Evolutionary conservation across 2,888 invertebrate genomes (phyloP).

Genomic region (Dusona sp.): DNA sequence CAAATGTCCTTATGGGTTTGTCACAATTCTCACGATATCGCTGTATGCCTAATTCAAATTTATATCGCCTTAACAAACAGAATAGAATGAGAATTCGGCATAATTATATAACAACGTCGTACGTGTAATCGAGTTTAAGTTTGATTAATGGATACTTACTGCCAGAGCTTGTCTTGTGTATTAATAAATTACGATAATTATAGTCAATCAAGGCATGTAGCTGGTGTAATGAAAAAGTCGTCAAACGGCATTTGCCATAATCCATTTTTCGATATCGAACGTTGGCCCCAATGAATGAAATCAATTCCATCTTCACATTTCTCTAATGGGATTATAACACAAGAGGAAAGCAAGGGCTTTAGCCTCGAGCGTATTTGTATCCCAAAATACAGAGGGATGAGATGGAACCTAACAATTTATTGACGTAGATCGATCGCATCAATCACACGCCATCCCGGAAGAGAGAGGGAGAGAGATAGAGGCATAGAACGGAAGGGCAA

Average conservation of each 20-base stretch:
- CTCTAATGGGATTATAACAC: slow-evolving; percentile 44
- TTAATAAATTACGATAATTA: background rate
- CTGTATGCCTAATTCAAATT: background rate
- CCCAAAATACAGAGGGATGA: slow-evolving; percentile 44
- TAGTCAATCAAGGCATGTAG: background rate
- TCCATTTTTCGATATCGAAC: slow-evolving; percentile 16
- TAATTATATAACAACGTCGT: background rate
- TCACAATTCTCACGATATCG: background rate
- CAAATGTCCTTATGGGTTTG: background rate
- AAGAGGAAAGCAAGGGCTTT: slow-evolving; percentile 18
- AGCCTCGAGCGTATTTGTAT: slow-evolving; percentile 34
- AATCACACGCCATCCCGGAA: slow-evolving; percentile 75
- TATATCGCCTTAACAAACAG: background rate
- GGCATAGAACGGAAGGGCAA: slow-evolving; percentile 73
- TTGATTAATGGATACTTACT: background rate
- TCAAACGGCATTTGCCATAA: background rate
- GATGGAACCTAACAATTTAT: slow-evolving; percentile 78
- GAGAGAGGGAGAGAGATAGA: slow-evolving; percentile 11
- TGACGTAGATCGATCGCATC: slow-evolving; percentile 83
- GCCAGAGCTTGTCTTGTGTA: background rate
- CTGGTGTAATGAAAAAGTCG: background rate
- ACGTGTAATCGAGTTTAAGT: background rate
- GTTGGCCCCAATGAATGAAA: slow-evolving; percentile 20
- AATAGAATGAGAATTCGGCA: background rate
- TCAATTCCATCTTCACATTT: slow-evolving; percentile 23